Conservation (phyloP, 2,797 vertebrate genomes). For the Spinus olivaceus region DNA sequence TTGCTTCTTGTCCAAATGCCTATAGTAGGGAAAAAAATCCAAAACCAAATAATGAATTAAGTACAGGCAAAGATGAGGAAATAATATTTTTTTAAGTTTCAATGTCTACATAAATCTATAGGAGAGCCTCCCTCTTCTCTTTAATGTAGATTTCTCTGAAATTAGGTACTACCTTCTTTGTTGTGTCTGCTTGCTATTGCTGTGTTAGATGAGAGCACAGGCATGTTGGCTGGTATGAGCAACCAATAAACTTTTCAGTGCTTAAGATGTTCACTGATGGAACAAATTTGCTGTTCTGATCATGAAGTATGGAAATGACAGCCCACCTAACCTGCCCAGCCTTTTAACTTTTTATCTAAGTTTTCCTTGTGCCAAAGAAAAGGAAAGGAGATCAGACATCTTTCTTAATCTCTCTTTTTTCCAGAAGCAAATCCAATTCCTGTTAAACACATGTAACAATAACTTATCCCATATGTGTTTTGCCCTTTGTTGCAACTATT, state of each 20-base stretch:
- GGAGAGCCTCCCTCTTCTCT: not conserved
- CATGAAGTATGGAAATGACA: not conserved
- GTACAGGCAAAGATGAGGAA: not conserved
- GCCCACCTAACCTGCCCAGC: not conserved
- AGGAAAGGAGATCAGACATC: not conserved
- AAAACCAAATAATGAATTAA: not conserved
- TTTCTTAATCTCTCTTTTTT: constrained; percentile 6
- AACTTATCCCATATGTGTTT: constrained; percentile 37
- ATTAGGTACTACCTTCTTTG: not conserved
- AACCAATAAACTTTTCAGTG: not conserved
- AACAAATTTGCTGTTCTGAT: not conserved
- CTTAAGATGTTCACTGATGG: not conserved
- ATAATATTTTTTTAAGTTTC: not conserved
- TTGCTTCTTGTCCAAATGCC: not conserved
- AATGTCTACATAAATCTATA: not conserved
- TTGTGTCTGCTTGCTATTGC: not conserved
- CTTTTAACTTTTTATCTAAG: not conserved
- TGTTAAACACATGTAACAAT: constrained; percentile 40
- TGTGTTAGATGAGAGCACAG: not conserved
- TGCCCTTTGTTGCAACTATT: not conserved
- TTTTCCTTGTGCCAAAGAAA: not conserved
- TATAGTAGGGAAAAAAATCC: not conserved
- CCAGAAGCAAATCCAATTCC: constrained; percentile 35
- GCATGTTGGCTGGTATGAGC: not conserved
- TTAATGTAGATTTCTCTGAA: not conserved